These are phyloP conservation scores for Ptychodera flava DNA, from an alignment of 35 echinoderm and acorn worm species.

Conservation along the genomic window DNA sequence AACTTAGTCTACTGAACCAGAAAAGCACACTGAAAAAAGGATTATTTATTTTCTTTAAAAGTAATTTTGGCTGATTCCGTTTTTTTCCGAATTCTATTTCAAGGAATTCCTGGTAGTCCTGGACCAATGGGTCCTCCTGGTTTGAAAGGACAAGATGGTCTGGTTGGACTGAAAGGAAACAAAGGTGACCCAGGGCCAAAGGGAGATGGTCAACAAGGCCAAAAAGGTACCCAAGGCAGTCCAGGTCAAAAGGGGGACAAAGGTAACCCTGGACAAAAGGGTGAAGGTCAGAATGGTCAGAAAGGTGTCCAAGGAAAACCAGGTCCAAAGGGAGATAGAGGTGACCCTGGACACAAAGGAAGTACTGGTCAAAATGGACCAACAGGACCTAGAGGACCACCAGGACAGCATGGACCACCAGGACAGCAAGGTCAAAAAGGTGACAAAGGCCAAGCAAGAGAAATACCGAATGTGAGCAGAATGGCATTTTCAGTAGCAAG, in stretches of 20 bases:
- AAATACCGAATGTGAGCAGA: background rate
- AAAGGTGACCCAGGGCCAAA: background rate
- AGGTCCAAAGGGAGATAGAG: background rate
- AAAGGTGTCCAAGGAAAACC: background rate
- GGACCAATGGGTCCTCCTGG: too few relatives aligned
- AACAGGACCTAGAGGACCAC: background rate
- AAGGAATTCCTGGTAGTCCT: too few relatives aligned
- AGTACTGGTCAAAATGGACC: background rate
- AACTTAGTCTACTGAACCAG: too few relatives aligned
- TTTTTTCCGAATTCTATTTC: too few relatives aligned
- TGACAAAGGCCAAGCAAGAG: background rate
- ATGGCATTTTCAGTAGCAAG: background rate
- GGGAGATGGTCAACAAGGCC: background rate
- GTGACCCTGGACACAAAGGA: background rate
- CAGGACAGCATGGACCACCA: background rate
- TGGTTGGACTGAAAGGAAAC: background rate
- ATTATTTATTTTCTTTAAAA: too few relatives aligned
- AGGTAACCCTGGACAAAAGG: background rate
- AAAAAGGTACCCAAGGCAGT: background rate
- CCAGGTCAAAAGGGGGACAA: background rate
- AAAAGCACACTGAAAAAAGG: too few relatives aligned
- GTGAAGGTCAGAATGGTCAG: background rate
- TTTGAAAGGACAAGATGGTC: too few relatives aligned
- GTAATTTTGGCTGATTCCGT: too few relatives aligned
- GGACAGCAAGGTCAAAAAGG: background rate